Conservation (phyloP, 2,797 vertebrate species). For the Parambassis ranga region DNA sequence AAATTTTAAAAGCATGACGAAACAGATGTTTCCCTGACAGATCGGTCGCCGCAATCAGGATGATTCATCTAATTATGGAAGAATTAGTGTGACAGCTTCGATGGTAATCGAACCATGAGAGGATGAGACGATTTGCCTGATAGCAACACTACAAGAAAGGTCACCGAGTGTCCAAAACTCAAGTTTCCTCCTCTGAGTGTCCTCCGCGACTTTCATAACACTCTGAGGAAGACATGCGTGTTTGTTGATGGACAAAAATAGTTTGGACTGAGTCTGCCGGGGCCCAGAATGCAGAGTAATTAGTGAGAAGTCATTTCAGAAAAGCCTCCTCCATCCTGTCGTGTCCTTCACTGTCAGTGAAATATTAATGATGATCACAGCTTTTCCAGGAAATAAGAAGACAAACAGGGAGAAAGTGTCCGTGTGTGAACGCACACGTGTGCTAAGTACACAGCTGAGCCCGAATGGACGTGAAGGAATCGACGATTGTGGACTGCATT, state of each 20-base stretch:
- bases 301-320: neutral
- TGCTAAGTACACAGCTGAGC: neutral
- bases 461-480: too few species aligned
- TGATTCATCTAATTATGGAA: neutral
- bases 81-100: neutral
- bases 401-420: neutral
- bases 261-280: neutral
- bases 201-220: too few species aligned
- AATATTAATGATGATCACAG: slow-evolving; percentile 10
- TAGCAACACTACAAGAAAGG: neutral
- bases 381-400: slow-evolving; percentile 6
- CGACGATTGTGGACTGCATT: too few species aligned
- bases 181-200: neutral
- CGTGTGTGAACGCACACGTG: too few species aligned
- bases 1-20: too few species aligned
- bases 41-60: neutral
- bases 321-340: neutral
- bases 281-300: too few species aligned
- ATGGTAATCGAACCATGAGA: neutral
- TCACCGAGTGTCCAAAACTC: neutral
- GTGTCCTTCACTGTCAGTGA: neutral
- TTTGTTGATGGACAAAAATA: neutral
- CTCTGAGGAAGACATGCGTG: too few species aligned
- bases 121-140: neutral
- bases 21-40: neutral